Evolutionary conservation across 2,113 vertebrate species (phyloP).

Genomic region (Oreochromis spilurus): DNA sequence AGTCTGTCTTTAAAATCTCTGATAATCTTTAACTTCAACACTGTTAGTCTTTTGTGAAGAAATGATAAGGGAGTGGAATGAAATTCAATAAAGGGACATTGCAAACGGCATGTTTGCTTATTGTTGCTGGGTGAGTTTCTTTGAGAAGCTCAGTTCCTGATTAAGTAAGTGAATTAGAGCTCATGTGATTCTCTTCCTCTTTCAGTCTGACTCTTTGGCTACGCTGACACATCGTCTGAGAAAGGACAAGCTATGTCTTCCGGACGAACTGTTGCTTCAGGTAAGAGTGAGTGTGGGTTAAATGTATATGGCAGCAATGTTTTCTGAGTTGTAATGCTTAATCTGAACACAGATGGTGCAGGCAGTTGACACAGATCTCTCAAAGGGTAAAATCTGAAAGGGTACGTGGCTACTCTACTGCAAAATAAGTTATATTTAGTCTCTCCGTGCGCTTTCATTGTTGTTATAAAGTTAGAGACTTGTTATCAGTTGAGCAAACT

Average conservation of each 20-base stretch:
- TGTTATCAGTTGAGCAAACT: not conserved
- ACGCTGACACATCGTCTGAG: not conserved
- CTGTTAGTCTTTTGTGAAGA: not conserved
- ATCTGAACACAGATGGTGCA: not conserved
- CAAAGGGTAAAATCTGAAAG: not conserved
- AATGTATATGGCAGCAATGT: not conserved
- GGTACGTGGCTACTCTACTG: not conserved
- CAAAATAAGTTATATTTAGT: not conserved
- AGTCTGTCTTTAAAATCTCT: not conserved
- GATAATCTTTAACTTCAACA: not conserved
- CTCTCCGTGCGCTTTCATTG: rapidly evolving
- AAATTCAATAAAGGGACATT: not conserved
- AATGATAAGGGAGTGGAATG: not conserved
- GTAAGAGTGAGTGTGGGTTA: not conserved
- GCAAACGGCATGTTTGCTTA: not conserved
- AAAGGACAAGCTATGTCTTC: not conserved
- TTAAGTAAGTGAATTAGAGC: slow-evolving; percentile 30
- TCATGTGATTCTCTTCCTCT: slow-evolving; percentile 28
- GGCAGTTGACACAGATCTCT: not conserved
- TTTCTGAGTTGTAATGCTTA: not conserved
- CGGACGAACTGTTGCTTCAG: not conserved
- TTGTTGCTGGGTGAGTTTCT: not conserved
- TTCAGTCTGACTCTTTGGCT: not conserved
- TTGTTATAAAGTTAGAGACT: not conserved
- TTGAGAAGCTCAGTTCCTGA: slow-evolving; percentile 33